phyloP scores from a whole-genome alignment of 1,140 invertebrate species.

The Drosophila ambigua region DNA sequence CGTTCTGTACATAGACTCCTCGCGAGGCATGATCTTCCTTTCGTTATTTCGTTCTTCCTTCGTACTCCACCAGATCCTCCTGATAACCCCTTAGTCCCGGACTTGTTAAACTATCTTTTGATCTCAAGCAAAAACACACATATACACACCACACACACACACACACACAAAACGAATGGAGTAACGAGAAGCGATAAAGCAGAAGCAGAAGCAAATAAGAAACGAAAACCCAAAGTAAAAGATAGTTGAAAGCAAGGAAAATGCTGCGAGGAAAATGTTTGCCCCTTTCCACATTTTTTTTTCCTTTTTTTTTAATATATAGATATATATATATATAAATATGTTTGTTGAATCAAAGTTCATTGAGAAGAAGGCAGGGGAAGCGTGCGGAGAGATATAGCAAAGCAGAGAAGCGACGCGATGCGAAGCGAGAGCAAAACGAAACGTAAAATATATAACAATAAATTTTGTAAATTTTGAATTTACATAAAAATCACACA shows the following conservation, averaged over 20 bases:
- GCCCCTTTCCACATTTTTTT: slow-evolving; percentile 19
- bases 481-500: slow-evolving; percentile 65
- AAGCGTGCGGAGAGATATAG: background rate
- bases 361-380: too few relatives aligned
- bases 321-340: too few relatives aligned
- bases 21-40: slow-evolving; percentile 30
- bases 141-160: slow-evolving; percentile 18
- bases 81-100: slow-evolving; percentile 20
- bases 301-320: background rate
- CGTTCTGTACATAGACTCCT: slow-evolving; percentile 60
- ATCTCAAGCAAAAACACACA: slow-evolving; percentile 67
- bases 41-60: slow-evolving; percentile 50
- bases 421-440: slow-evolving; percentile 23
- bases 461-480: slow-evolving; percentile 79
- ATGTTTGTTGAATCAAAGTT: too few relatives aligned
- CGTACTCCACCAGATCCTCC: slow-evolving; percentile 26
- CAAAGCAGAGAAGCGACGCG: background rate
- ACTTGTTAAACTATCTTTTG: slow-evolving; percentile 79
- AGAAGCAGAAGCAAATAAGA: background rate
- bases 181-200: slow-evolving; percentile 19
- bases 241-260: slow-evolving; percentile 63
- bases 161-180: slow-evolving; percentile 19
- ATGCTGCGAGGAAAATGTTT: slow-evolving; percentile 31
- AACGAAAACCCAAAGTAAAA: slow-evolving; percentile 75
- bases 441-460: slow-evolving; percentile 51